Percentiles rank a stretch among this genome's conserved stretches.
Conservation (phyloP, 2,888 invertebrate genomes). For the Pandemis corylana region DNA sequence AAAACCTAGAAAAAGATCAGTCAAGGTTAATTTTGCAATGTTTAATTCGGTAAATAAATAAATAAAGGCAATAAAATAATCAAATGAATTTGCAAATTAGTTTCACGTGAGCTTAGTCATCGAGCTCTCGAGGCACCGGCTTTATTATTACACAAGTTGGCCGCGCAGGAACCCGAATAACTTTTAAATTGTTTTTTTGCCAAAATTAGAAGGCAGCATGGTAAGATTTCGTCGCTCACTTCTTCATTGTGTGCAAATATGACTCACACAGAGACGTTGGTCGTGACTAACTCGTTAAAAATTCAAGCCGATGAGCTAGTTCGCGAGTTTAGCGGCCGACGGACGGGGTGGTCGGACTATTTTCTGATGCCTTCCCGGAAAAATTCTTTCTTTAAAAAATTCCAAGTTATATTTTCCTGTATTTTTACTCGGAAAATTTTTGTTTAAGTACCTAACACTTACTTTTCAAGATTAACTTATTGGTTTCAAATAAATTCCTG, state of each 20-base stretch:
- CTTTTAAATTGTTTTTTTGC: constrained; percentile 24
- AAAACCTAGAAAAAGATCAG: constrained; percentile 24
- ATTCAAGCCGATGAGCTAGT: constrained; percentile 73
- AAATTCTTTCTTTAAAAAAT: neutral
- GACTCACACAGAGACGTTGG: constrained; percentile 69
- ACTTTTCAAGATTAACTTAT: no score
- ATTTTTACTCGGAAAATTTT: neutral
- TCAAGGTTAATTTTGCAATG: constrained; percentile 30
- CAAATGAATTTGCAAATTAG: neutral
- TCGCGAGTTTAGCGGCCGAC: constrained; percentile 40
- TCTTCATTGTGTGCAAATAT: constrained; percentile 53
- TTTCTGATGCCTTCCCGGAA: constrained; percentile 14
- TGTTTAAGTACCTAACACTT: neutral
- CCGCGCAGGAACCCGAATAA: constrained; percentile 1
- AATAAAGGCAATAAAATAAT: constrained; percentile 17
- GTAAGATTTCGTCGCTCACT: constrained; percentile 31
- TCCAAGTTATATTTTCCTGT: neutral
- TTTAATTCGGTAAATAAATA: constrained; percentile 11
- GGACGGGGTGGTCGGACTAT: constrained; percentile 36
- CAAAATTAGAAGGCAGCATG: constrained; percentile 27
- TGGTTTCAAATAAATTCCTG: no score
- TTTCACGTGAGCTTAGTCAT: constrained; percentile 2
- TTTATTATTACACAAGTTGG: constrained; percentile 4
- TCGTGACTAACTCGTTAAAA: constrained; percentile 80
- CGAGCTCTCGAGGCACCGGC: neutral